Percentiles rank a stretch among this genome's conserved stretches.
Conservation (phyloP, 2,888 invertebrate species). For the Drosophila vallismaia region DNA sequence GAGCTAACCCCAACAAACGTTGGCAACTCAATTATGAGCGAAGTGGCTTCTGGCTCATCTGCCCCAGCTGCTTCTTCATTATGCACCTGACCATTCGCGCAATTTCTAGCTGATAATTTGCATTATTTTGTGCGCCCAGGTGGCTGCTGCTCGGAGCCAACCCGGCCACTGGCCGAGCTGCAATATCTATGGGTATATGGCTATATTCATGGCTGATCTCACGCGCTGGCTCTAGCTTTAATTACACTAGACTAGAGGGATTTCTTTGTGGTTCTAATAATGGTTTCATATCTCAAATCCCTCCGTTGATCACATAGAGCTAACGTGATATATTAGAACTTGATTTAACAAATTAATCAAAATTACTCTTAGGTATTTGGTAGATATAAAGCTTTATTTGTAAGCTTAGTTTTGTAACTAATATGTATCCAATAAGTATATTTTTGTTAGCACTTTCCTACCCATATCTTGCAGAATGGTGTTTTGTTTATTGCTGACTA, state of each 20-base stretch:
- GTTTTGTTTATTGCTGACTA: constrained; percentile 39
- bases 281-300: neutral
- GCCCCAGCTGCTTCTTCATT: constrained; percentile 37
- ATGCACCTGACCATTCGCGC: constrained; percentile 72
- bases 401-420: no score
- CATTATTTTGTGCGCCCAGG: constrained; percentile 72
- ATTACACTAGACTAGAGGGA: constrained; percentile 56
- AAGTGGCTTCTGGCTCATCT: constrained; percentile 20
- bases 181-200: constrained; percentile 34
- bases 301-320: neutral
- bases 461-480: constrained; percentile 36
- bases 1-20: constrained; percentile 46
- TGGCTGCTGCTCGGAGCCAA: constrained; percentile 31
- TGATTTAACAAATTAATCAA: neutral
- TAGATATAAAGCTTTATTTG: no score
- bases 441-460: neutral
- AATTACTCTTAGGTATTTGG: no score
- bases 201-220: constrained; percentile 58
- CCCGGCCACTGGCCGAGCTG: constrained; percentile 20
- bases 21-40: constrained; percentile 76
- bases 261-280: constrained; percentile 1
- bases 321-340: neutral
- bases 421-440: no score
- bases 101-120: constrained; percentile 74
- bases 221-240: constrained; percentile 62